Evolutionary conservation across 1,140 invertebrate species (phyloP).

Genomic region (Drosophila kanapiae): DNA sequence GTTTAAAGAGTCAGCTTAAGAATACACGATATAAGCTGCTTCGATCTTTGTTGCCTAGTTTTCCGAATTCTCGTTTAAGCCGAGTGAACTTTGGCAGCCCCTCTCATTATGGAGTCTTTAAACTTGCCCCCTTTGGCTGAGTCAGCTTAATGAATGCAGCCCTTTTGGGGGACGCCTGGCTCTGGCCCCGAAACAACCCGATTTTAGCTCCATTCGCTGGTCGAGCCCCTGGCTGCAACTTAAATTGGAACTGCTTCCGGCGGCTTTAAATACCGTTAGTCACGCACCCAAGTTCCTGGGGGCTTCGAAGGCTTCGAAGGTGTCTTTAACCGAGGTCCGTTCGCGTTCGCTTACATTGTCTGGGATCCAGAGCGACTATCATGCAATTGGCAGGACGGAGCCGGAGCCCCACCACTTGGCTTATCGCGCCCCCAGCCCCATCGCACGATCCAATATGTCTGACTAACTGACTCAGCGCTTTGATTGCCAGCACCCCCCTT

Average conservation of each 20-base stretch:
- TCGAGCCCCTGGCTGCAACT: slow-evolving; percentile 69
- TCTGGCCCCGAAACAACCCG: background rate
- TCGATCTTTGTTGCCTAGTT: background rate
- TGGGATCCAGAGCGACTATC: slow-evolving; percentile 46
- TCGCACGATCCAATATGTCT: slow-evolving; percentile 73
- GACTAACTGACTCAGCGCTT: slow-evolving; percentile 82
- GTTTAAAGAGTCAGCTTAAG: background rate
- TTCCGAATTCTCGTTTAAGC: slow-evolving; percentile 1
- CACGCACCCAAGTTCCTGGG: slow-evolving; percentile 68
- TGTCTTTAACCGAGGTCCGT: slow-evolving; percentile 63
- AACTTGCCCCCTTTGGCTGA: slow-evolving; percentile 50
- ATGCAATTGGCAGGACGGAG: slow-evolving; percentile 58
- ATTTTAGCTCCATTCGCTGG: slow-evolving; percentile 18
- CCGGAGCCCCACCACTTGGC: slow-evolving; percentile 13
- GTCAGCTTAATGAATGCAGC: slow-evolving; percentile 76
- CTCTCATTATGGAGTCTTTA: slow-evolving; percentile 34
- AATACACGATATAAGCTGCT: no score
- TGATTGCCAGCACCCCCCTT: slow-evolving; percentile 61
- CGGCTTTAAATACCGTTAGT: slow-evolving; percentile 82
- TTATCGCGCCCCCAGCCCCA: slow-evolving; percentile 44
- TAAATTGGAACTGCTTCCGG: slow-evolving; percentile 85
- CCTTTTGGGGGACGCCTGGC: slow-evolving; percentile 7
- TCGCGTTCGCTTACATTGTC: slow-evolving; percentile 65
- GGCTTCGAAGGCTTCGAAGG: slow-evolving; percentile 46
- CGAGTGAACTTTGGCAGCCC: slow-evolving; percentile 14